Conservation (phyloP, 2,888 invertebrate species). For the Lithosia quadra region DNA sequence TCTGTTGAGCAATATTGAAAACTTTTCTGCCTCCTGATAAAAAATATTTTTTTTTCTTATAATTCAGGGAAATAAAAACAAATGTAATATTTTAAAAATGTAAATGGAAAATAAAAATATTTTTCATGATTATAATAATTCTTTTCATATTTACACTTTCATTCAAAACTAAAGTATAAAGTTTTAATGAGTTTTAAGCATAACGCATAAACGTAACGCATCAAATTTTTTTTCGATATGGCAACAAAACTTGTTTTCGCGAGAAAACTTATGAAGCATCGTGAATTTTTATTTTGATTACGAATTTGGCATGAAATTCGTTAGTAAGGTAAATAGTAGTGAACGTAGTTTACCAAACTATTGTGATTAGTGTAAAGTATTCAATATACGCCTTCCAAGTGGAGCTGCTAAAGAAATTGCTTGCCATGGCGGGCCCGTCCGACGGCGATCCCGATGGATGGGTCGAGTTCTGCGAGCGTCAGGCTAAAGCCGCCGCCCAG, state of each 20-base stretch:
- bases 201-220: too few relatives aligned
- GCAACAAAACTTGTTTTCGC: conserved; percentile 84
- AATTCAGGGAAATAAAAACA: not conserved
- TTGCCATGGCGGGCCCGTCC: conserved; percentile 86
- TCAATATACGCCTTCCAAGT: conserved; percentile 72
- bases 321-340: conserved; percentile 52
- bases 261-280: conserved; percentile 79
- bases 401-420: conserved; percentile 84
- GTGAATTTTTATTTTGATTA: conserved; percentile 81
- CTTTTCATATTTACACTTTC: too few relatives aligned
- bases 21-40: not conserved
- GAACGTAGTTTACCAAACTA: conserved; percentile 44
- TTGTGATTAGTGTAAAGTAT: conserved; percentile 63
- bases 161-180: too few relatives aligned
- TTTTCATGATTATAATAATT: too few relatives aligned
- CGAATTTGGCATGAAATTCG: conserved; percentile 68
- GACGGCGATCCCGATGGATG: conserved; percentile 90
- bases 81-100: not conserved
- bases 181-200: too few relatives aligned
- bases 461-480: conserved; percentile 95
- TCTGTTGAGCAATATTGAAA: not conserved
- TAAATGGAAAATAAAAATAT: not conserved
- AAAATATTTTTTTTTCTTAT: not conserved
- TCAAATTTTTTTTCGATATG: conserved; percentile 56
- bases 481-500: conserved; percentile 93